These are phyloP conservation scores for Tapirus terrestris DNA, from an alignment of 2,113 vertebrate genomes.

Conservation along the genomic window DNA sequence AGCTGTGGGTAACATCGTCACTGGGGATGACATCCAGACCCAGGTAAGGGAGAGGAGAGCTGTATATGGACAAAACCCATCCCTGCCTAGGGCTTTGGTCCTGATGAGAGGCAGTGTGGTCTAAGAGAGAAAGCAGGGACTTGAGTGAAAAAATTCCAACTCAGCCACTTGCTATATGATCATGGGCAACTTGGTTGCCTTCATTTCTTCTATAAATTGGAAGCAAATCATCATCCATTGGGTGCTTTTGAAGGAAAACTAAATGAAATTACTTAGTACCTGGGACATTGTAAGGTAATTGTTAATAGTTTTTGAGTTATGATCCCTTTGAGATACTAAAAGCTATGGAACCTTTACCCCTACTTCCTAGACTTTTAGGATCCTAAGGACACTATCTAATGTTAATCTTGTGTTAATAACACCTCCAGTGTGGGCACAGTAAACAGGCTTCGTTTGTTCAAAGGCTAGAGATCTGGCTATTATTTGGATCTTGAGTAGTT, in stretches of 20 bases:
- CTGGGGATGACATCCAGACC: slow-evolving; percentile 98
- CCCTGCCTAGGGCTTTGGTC: not conserved
- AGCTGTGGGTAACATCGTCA: slow-evolving; percentile 98
- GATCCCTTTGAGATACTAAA: not conserved
- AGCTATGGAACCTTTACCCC: not conserved
- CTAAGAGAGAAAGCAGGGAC: not conserved
- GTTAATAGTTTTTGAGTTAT: not conserved
- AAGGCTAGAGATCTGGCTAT: not conserved
- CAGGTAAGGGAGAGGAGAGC: slow-evolving; percentile 88
- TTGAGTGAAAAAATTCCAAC: slow-evolving; percentile 9
- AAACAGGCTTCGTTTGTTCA: not conserved
- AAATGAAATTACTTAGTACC: not conserved
- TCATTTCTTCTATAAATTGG: not conserved
- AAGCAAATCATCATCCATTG: not conserved
- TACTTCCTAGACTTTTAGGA: not conserved
- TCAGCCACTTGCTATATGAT: not conserved
- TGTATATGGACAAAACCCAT: not conserved
- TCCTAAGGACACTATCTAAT: not conserved
- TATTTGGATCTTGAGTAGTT: slow-evolving; percentile 12
- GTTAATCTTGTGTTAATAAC: not conserved
- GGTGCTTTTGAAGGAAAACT: slow-evolving; percentile 40
- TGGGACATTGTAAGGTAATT: not conserved
- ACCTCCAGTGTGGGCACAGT: not conserved
- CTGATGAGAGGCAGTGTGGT: not conserved
- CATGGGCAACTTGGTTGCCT: not conserved